Percentiles rank a stretch among this genome's conserved stretches.
These are phyloP conservation scores for Scylla paramamosain DNA, from an alignment of 1,140 invertebrate species.

Conservation along the genomic window DNA sequence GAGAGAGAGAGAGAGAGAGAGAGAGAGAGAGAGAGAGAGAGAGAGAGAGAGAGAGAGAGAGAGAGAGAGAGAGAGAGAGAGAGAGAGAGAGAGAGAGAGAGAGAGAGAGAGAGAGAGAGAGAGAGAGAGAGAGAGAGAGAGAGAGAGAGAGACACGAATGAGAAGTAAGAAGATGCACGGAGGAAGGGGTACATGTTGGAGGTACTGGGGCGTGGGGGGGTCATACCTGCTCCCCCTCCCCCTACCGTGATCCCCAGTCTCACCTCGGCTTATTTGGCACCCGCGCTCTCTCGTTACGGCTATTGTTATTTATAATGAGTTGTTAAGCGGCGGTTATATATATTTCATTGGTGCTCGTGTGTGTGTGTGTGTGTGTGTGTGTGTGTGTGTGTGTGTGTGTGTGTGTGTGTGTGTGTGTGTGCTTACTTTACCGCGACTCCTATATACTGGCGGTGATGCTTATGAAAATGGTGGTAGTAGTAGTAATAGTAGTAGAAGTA, in stretches of 20 bases:
- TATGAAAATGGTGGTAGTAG: background rate
- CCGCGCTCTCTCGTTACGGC: background rate
- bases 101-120: background rate
- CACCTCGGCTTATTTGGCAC: background rate
- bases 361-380: constrained; percentile 26
- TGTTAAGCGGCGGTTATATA: background rate
- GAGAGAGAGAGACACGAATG: background rate
- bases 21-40: background rate
- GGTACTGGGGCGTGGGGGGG: background rate
- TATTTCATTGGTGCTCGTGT: background rate
- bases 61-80: constrained; percentile 3
- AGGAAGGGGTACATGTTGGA: no score
- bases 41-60: background rate
- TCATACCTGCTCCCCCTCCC: background rate
- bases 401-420: constrained; percentile 43
- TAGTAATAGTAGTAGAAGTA: background rate
- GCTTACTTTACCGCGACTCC: background rate
- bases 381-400: constrained; percentile 43
- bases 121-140: background rate
- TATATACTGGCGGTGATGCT: background rate
- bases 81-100: constrained; percentile 16
- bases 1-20: background rate
- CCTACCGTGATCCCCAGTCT: background rate
- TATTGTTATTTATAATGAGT: constrained; percentile 16
- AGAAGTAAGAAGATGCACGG: no score